Conservation (phyloP, 2,888 invertebrate species). For the Xestia ashworthii region DNA sequence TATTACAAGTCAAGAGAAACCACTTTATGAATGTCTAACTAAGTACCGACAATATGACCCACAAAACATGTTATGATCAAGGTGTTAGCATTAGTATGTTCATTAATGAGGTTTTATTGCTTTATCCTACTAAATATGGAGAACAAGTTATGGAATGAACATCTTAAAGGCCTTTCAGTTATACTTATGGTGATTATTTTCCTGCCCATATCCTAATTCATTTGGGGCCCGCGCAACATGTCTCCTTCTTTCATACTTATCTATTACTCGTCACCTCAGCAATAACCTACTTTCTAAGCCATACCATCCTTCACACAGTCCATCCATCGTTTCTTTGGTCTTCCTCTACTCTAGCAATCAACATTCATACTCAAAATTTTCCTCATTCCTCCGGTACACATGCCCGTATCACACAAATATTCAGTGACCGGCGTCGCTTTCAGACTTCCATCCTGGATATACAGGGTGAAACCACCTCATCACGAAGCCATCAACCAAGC, state of each 20-base stretch:
- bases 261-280: neutral
- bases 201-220: neutral
- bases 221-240: neutral
- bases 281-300: neutral
- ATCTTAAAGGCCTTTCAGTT: neutral
- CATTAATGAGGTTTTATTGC: neutral
- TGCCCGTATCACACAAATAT: too few relatives aligned
- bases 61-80: constrained; percentile 5
- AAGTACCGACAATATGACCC: constrained; percentile 1
- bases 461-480: too few relatives aligned
- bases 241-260: neutral
- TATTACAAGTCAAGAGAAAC: constrained; percentile 36
- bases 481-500: too few relatives aligned
- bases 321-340: neutral
- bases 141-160: neutral
- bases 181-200: neutral
- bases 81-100: constrained; percentile 5
- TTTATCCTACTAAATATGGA: neutral
- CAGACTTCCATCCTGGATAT: neutral
- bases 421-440: neutral
- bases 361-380: neutral
- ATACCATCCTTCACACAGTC: neutral
- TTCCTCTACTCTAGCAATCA: neutral
- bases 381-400: neutral
- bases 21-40: constrained; percentile 5